These are phyloP conservation scores for Mythimna lalbum DNA, from an alignment of 2,888 invertebrate genomes.

Conservation along the genomic window DNA sequence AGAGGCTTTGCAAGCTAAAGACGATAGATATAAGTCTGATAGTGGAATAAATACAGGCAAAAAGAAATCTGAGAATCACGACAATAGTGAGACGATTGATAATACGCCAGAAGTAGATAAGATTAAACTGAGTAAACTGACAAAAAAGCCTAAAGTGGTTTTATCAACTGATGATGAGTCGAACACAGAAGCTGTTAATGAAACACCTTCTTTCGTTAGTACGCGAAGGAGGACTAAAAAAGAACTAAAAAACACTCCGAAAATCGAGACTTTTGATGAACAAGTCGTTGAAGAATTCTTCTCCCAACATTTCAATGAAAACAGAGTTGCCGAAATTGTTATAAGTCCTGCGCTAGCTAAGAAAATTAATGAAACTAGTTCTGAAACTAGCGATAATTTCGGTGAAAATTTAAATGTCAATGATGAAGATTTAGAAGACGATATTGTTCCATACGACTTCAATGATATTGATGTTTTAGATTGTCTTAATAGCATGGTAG, in stretches of 20 bases:
- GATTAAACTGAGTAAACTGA: constrained; percentile 28
- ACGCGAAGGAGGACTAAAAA: constrained; percentile 62
- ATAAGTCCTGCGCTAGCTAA: constrained; percentile 79
- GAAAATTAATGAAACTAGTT: constrained; percentile 79
- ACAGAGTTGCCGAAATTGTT: constrained; percentile 64
- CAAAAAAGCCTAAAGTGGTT: constrained; percentile 50
- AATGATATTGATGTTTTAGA: constrained; percentile 74
- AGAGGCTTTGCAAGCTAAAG: constrained; percentile 74
- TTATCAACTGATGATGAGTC: constrained; percentile 79
- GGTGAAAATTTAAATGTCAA: constrained; percentile 62
- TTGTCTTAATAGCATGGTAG: constrained; percentile 78
- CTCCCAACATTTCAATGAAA: constrained; percentile 75
- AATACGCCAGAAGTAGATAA: constrained; percentile 65
- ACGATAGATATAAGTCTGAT: constrained; percentile 60
- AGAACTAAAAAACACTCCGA: constrained; percentile 38
- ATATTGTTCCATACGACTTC: constrained; percentile 59
- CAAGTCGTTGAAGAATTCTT: constrained; percentile 77
- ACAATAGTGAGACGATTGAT: constrained; percentile 70
- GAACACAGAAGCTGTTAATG: constrained; percentile 75
- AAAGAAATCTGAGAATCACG: constrained; percentile 61
- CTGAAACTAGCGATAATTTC: constrained; percentile 75
- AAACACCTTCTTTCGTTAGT: constrained; percentile 73
- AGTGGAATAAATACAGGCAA: constrained; percentile 69
- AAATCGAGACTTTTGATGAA: constrained; percentile 61
- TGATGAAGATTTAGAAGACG: constrained; percentile 55